Percentiles rank a stretch among this genome's conserved stretches.
Evolutionary conservation across 1,140 invertebrate genomes (phyloP).

Genomic region (Meteorus sp.): DNA sequence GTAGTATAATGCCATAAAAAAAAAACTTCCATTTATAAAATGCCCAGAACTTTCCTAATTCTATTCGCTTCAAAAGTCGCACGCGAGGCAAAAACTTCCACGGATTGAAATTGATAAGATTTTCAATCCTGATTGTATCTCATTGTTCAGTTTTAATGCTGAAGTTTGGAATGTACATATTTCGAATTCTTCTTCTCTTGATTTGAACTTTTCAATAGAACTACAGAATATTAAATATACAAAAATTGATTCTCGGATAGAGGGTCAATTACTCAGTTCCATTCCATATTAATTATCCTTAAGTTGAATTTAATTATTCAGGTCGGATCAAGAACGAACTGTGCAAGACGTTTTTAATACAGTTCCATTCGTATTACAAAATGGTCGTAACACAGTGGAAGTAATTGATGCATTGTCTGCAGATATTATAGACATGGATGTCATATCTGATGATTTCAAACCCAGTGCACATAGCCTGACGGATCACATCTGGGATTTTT

Average conservation of each 20-base stretch:
- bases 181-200: too few relatives aligned
- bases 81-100: too few relatives aligned
- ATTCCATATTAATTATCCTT: too few relatives aligned
- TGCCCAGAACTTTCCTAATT: too few relatives aligned
- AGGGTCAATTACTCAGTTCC: too few relatives aligned
- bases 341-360: constrained; percentile 74
- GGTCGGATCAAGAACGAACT: constrained; percentile 71
- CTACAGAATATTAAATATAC: too few relatives aligned
- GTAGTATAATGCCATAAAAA: constrained; percentile 43
- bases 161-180: neutral
- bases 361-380: constrained; percentile 73
- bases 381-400: constrained; percentile 67
- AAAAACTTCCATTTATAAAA: constrained; percentile 1
- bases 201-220: too few relatives aligned
- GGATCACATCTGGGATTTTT: constrained; percentile 80
- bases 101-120: too few relatives aligned
- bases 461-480: constrained; percentile 69
- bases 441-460: constrained; percentile 76
- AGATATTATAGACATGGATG: constrained; percentile 76
- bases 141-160: neutral
- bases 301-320: constrained; percentile 26
- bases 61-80: too few relatives aligned
- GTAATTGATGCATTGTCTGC: constrained; percentile 72
- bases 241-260: too few relatives aligned
- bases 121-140: too few relatives aligned